Base-by-base conservation (phyloP, 2,888 invertebrate species). In the Athetis lepigone region DNA sequence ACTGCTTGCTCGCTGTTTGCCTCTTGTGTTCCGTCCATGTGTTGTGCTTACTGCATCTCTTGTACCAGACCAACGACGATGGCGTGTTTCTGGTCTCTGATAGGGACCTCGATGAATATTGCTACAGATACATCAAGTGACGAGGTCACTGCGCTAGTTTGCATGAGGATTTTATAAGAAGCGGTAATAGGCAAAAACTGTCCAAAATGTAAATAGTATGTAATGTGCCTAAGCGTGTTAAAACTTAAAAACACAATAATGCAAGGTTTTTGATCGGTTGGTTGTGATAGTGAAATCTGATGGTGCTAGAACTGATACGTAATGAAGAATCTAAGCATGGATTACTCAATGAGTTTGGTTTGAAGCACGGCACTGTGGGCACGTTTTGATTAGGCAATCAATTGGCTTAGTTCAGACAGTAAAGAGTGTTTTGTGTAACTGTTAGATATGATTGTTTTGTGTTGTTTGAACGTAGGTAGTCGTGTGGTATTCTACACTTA, bases 1-100 rank as follows among this genome's bases (percentile, higher is more conserved):
- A 97, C 95, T 95, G 96, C 93, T 95, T 96, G 90, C 95, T 96
- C 93, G 96, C 96, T 93, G 93, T 96, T 85, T 95, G 96, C 89
- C 95, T 96, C 76, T 93, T 97, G 92, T 96, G 96, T 92, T 96
- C 96, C 82, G 92, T 96, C 87, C 96, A 96, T 93, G 91, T 96
- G 83, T 92, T 96, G 86, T 96, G 96, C 95, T 95, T 96, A 87
- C 86, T 96, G 90, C 96, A 96, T 94, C 94, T 96, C 77, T 85
- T 96, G 75, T 96, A 96, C 85, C 92, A 85, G 72, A 83, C 81
- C 60, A 79, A 85, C 66, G 83, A 82, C 50, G 88, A 86, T 51
- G 79, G 76, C 50, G 73, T 85, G 57, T 84, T 83, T 73, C 75
- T 89, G 45, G 82, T 88, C 78, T 84, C 88, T 19, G 87, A 92